These are phyloP conservation scores for Drosophila anomelani DNA, from an alignment of 2,888 invertebrate genomes.

Conservation along the genomic window DNA sequence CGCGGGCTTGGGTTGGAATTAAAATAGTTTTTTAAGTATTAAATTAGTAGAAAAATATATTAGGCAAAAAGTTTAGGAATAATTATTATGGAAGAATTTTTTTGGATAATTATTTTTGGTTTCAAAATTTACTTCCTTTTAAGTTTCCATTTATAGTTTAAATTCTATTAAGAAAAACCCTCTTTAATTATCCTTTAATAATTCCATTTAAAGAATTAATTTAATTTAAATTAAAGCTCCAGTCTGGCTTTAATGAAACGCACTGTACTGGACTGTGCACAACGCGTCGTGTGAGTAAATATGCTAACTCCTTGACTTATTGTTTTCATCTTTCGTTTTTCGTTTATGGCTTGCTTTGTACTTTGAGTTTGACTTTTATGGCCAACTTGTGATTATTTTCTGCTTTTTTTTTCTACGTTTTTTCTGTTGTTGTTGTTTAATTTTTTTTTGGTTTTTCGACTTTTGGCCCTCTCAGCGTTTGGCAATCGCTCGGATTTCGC, in stretches of 20 bases:
- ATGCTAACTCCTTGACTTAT: slow-evolving; percentile 69
- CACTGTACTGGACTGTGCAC: slow-evolving; percentile 16
- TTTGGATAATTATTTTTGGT: too few species aligned
- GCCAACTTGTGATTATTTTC: slow-evolving; percentile 72
- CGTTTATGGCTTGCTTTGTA: slow-evolving; percentile 75
- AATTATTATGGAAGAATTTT: too few species aligned
- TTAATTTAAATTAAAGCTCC: too few species aligned
- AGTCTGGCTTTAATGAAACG: slow-evolving; percentile 6
- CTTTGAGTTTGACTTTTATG: slow-evolving; percentile 72
- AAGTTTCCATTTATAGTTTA: too few species aligned
- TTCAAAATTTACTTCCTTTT: too few species aligned
- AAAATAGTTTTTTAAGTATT: too few species aligned
- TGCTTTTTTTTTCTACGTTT: slow-evolving; percentile 31
- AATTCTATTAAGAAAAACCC: too few species aligned
- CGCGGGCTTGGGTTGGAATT: not conserved
- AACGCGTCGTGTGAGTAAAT: slow-evolving; percentile 48
- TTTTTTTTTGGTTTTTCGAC: slow-evolving; percentile 55
- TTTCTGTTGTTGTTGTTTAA: slow-evolving; percentile 15
- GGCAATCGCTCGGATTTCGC: slow-evolving; percentile 60
- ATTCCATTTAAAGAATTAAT: too few species aligned
- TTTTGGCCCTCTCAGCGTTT: slow-evolving; percentile 75
- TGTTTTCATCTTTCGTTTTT: slow-evolving; percentile 66
- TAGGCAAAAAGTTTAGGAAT: too few species aligned
- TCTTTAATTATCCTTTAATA: too few species aligned
- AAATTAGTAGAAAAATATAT: too few species aligned